phyloP scores from a whole-genome alignment of 2,888 invertebrate species.

The Antheraea assamensis region DNA sequence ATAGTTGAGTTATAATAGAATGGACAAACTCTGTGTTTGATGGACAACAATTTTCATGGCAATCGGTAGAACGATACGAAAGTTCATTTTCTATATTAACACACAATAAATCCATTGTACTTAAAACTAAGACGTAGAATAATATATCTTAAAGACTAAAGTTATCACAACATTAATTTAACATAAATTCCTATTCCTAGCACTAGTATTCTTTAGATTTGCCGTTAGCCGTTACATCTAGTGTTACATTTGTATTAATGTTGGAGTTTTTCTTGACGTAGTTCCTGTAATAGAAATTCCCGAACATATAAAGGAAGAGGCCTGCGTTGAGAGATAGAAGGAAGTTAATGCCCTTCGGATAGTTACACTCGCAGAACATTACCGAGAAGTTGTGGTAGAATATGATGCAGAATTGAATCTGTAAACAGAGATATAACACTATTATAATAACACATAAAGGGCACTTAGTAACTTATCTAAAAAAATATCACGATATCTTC shows the following conservation, averaged over 20 bases:
- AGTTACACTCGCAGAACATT: slow-evolving; percentile 86
- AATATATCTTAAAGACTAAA: slow-evolving; percentile 8
- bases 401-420: slow-evolving; percentile 90
- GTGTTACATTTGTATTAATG: slow-evolving; percentile 15
- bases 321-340: slow-evolving; percentile 86
- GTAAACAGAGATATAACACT: slow-evolving; percentile 36
- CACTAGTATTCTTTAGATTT: slow-evolving; percentile 65
- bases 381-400: slow-evolving; percentile 86
- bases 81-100: neutral
- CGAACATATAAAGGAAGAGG: slow-evolving; percentile 89
- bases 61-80: too few relatives aligned
- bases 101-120: neutral
- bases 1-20: too few relatives aligned
- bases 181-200: slow-evolving; percentile 35
- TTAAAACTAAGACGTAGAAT: slow-evolving; percentile 1
- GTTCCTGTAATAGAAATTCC: slow-evolving; percentile 87
- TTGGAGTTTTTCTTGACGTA: slow-evolving; percentile 73
- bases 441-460: too few relatives aligned
- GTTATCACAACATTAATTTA: slow-evolving; percentile 27
- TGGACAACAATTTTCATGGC: too few relatives aligned
- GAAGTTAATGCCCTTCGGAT: slow-evolving; percentile 86
- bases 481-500: too few relatives aligned
- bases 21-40: too few relatives aligned
- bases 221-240: slow-evolving; percentile 40
- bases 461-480: too few relatives aligned